Base-by-base conservation (phyloP, 2,888 invertebrate genomes). In the Drosophila quinaria region DNA sequence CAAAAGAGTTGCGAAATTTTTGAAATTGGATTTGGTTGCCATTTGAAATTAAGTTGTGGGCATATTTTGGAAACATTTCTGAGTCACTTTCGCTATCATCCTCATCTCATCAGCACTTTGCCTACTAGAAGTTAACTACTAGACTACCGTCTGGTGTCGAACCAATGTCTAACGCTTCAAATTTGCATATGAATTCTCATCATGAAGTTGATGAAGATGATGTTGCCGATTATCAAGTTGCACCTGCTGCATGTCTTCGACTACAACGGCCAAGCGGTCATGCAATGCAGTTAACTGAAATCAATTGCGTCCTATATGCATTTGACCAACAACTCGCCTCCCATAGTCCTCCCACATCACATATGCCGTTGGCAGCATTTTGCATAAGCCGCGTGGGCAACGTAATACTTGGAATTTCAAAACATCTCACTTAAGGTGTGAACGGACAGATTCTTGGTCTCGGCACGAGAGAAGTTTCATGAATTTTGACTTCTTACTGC, bases 171-270 rank as follows among this genome's bases (percentile, higher is more conserved):
- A 79, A 69, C 74, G 78, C 66, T 68, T 56, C 51, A 78, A 61
- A 85, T 82, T 83, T 78, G 74, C 89, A 88, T 84, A 74, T 72
- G 85, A 74, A 76, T 80, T 55, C 69, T 75, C 71, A 82, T 90
- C 80, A 87, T 90, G 76, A 76, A 58, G 80, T 70, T 66, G 59
- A 68, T 79, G 67, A 67, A 69, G 81, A 78, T 61, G 50, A 39
- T 58, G 29, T 15, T 10, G 42, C 19, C 8, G 25, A 52, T 29
- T 46, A 64, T 41, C 46, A 44, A 22, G 70, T 50, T 55, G 61
- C 17, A 49, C 52, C 42, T 49, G 55, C 37, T 61, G 72, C 50
- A 49, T 60, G 60, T 51, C 67, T 80, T 49, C 55, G 85, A 67
- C 68, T 81, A 67, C 81, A 70, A 72, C 81, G 62, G 52, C 62